phyloP scores from a whole-genome alignment of 2,113 vertebrate genomes.

The Anser cygnoides region DNA sequence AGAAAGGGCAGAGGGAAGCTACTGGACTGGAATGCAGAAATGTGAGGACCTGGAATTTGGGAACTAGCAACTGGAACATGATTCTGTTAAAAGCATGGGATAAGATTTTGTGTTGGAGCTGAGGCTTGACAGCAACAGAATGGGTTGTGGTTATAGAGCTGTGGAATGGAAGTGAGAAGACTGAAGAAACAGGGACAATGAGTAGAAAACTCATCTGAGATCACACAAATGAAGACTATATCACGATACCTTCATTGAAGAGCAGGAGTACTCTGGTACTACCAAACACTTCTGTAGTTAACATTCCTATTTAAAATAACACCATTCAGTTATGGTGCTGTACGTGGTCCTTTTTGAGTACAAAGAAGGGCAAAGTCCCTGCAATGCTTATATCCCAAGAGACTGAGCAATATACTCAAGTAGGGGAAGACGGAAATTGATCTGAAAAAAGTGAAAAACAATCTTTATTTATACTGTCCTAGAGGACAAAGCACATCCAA shows the following conservation, averaged over 20 bases:
- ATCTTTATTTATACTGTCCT: not conserved
- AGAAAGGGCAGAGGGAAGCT: not conserved
- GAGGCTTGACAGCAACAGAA: not conserved
- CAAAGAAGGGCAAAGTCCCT: not conserved
- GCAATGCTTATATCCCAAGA: not conserved
- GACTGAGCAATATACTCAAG: not conserved
- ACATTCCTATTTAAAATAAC: not conserved
- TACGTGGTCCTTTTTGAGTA: not conserved
- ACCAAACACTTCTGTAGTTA: not conserved
- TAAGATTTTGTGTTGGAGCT: not conserved
- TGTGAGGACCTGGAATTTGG: not conserved
- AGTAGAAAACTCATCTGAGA: not conserved
- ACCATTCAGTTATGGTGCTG: not conserved
- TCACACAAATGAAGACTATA: not conserved
- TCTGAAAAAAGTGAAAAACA: not conserved
- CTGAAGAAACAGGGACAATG: not conserved
- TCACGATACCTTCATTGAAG: not conserved
- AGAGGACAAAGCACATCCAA: not conserved
- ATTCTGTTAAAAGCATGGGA: not conserved
- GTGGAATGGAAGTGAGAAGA: not conserved
- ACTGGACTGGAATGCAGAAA: not conserved
- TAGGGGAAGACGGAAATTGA: not conserved
- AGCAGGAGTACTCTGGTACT: not conserved
- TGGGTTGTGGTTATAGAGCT: accelerated
- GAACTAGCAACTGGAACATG: not conserved